Base-by-base conservation (phyloP, 2,888 invertebrate species). In the Rosalia funebris region DNA sequence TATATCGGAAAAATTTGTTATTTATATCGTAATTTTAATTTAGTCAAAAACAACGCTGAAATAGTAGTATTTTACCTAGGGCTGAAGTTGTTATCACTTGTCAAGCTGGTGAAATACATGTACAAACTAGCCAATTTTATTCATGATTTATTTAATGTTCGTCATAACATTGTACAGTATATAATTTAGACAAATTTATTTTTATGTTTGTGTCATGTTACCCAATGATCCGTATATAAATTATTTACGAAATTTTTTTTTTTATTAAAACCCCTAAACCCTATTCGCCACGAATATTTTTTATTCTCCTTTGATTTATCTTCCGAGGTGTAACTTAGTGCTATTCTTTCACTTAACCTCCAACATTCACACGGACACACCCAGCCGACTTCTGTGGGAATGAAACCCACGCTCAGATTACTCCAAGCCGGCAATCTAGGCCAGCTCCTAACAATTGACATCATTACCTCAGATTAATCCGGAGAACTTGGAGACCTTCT, bases 111-210 rank as follows among this genome's bases (percentile, higher is more conserved):
- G 65, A 71, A 72, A 69, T 70, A 72, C 69, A 67, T 75, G 73
- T 75, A 75, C 73, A 75, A 75, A 76, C 58, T 76, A 75, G 75
- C 67, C 68, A 72, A 74, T 74, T 74, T 68, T 68, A 63, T 50
- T 57, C 62, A 32, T 68, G 72, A 73, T 68, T 73, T 72, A 74
- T 74, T 73, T 63, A 66, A 57, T 66, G 48, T 69, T 57, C 15
- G 54, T 65, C 60, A 55, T 57, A 60, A 66, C 60, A 68, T 62
- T 73, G 71, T 72, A 72, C 73, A 70, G 70, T 71, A 65, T 69
- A 57, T 53, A 53, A 34, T 57, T 44, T 60, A 31, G 54, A 42
- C 46, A 60, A 62, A 61, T 68, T 69, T 63, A 66, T 61, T 62
- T 63, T 60, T 68, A 53, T 63, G 48, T 65, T 60, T 65, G 60